Conservation (phyloP, 2,888 invertebrate genomes). For the Drosophila buzzatii region DNA sequence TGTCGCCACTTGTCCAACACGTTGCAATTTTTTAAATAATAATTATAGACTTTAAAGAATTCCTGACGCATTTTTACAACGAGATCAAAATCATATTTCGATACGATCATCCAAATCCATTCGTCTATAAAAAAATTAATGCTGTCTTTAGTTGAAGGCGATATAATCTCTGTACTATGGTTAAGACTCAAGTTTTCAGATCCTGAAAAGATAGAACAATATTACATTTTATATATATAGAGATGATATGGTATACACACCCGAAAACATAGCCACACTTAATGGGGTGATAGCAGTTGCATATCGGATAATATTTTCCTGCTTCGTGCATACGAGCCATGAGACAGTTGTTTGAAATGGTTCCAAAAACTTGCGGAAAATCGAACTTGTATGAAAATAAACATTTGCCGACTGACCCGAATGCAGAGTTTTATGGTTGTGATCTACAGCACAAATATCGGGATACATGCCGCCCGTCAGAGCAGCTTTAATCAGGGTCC, state of each 20-base stretch:
- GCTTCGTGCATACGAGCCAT: constrained; percentile 58
- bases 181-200: constrained; percentile 27
- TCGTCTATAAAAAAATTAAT: constrained; percentile 60
- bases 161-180: constrained; percentile 21
- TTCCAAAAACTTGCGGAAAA: constrained; percentile 46
- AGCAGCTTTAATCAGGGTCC: constrained; percentile 90
- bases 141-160: not conserved
- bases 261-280: constrained; percentile 60
- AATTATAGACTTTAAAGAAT: constrained; percentile 48
- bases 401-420: constrained; percentile 37
- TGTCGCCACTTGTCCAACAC: constrained; percentile 30
- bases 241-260: constrained; percentile 22
- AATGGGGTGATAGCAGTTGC: constrained; percentile 53
- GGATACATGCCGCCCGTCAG: constrained; percentile 95
- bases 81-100: constrained; percentile 39
- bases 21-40: constrained; percentile 46
- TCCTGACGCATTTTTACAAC: constrained; percentile 51
- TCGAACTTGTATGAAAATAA: constrained; percentile 51
- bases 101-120: constrained; percentile 65
- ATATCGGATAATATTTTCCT: constrained; percentile 85
- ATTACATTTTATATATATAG: not conserved
- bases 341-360: constrained; percentile 30
- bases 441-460: constrained; percentile 56
- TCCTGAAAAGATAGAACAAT: constrained; percentile 25
- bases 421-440: constrained; percentile 25